Percentiles rank a stretch among this genome's conserved stretches.
These are phyloP conservation scores for Alviniconcha strummeri DNA, from an alignment of 2,888 invertebrate genomes.

Conservation along the genomic window DNA sequence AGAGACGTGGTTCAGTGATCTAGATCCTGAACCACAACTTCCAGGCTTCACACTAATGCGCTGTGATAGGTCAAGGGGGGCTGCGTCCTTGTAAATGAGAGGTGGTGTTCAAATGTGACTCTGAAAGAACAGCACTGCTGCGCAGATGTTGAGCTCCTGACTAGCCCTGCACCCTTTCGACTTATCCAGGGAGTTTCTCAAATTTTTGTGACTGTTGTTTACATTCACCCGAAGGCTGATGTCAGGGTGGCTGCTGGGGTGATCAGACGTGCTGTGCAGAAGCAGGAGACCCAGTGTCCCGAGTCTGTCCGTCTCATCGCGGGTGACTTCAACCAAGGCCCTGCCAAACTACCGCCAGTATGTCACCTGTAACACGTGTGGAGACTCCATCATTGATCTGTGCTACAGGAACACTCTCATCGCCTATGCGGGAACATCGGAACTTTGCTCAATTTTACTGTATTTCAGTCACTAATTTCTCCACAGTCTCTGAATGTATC, in stretches of 20 bases:
- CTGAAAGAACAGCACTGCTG: neutral
- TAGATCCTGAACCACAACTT: too few relatives aligned
- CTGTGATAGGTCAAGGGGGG: neutral
- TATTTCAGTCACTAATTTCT: too few relatives aligned
- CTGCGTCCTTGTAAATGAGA: neutral
- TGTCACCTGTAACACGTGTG: neutral
- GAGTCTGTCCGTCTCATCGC: neutral
- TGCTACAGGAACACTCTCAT: neutral
- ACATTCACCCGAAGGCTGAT: neutral
- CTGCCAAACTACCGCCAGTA: neutral
- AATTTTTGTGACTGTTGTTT: neutral
- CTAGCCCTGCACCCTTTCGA: neutral
- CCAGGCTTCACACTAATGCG: too few relatives aligned
- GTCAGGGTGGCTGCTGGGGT: neutral
- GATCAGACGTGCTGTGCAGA: neutral
- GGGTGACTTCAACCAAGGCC: conserved; percentile 5
- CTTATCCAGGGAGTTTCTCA: neutral
- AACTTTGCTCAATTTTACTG: too few relatives aligned
- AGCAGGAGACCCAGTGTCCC: neutral
- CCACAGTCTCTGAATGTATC: too few relatives aligned
- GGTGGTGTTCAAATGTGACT: neutral
- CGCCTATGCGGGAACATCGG: too few relatives aligned
- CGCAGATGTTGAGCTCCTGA: neutral
- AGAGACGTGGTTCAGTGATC: too few relatives aligned
- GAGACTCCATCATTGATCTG: neutral